Percentiles rank a stretch among this genome's conserved stretches.
Evolutionary conservation across 2,797 vertebrate genomes (phyloP).

Genomic region (Coranthus polyacanthus): DNA sequence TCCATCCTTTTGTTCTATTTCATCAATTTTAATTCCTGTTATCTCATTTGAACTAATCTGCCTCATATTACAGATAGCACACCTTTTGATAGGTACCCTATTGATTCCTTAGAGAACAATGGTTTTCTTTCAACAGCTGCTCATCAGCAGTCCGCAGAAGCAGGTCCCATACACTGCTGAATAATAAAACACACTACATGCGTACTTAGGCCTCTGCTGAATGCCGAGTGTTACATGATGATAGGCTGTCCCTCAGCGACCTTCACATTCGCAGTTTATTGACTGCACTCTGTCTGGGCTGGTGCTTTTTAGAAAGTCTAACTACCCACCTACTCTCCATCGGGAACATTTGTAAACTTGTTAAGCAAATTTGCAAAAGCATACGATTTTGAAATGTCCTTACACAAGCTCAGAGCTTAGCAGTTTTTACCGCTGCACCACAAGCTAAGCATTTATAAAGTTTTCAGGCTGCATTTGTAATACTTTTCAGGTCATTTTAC

Average conservation of each 20-base stretch:
- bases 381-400: constrained; percentile 24
- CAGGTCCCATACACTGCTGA: constrained; percentile 17
- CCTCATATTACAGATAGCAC: constrained; percentile 65
- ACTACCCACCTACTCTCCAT: constrained; percentile 31
- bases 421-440: constrained; percentile 9
- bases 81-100: constrained; percentile 66
- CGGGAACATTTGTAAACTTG: constrained; percentile 46
- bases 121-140: constrained; percentile 40
- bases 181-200: constrained; percentile 31
- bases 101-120: constrained; percentile 66
- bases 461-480: constrained; percentile 36
- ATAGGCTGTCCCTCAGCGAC: constrained; percentile 41
- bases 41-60: constrained; percentile 66
- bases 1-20: constrained; percentile 56
- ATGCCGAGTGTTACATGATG: constrained; percentile 51
- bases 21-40: constrained; percentile 61
- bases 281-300: constrained; percentile 45
- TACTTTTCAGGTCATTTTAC: constrained; percentile 50
- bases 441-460: constrained; percentile 53
- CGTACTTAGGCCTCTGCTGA: constrained; percentile 22
- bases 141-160: constrained; percentile 54
- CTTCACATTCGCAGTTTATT: constrained; percentile 57
- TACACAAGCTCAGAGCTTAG: constrained; percentile 9
- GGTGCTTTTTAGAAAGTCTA: constrained; percentile 20
- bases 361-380: constrained; percentile 49